Base-by-base conservation (phyloP, 2,888 invertebrate species). In the Netelia inedita region DNA sequence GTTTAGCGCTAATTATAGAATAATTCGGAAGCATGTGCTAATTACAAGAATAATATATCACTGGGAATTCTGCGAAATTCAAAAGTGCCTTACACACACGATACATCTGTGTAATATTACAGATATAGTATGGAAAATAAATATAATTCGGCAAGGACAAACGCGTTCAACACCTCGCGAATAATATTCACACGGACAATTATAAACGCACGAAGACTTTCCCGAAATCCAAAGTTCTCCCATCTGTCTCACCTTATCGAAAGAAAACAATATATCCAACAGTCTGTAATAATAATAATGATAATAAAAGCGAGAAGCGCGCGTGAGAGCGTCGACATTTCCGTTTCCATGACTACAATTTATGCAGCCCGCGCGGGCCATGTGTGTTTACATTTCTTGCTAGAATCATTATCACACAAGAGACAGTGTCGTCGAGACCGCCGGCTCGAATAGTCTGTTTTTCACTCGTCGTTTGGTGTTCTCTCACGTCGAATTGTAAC, bases 371-470 rank as follows among this genome's bases (percentile, higher is more conserved):
- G 83, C 74, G 72, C 85, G 68, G 59, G 75, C 81, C 86, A 88
- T 88, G 88, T 86, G 89, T 90, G 89, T 91, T 91, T 91, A 91
- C 91, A 88, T 85, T 89, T 91, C 89, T 90, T 88, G 79, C 86
- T 87, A 88, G 85, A 86, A 74, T 85, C 82, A 88, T 87, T 86
- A 87, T 88, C 87, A 85, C 85, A 74, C 73, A 68, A 43, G 59
- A 50, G 28, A 83, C 82, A 83, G 87, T 87, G 74, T 86, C 57
- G 78, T 85, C 81, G 83, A 72, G 82, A 82, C 86, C 76, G 79
- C 72, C 81, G 73, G 74, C 82, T 59, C 66, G 87, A 86, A 85
- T 81, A 86, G 55, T 55, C 61, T 35, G 11, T 72, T 79, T 85
- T 57, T 72, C 78, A 65, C 74, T 65, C 71, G 74, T 21, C 72